Conservation (phyloP, 2,888 invertebrate genomes). For the Lumbricus terrestris region DNA sequence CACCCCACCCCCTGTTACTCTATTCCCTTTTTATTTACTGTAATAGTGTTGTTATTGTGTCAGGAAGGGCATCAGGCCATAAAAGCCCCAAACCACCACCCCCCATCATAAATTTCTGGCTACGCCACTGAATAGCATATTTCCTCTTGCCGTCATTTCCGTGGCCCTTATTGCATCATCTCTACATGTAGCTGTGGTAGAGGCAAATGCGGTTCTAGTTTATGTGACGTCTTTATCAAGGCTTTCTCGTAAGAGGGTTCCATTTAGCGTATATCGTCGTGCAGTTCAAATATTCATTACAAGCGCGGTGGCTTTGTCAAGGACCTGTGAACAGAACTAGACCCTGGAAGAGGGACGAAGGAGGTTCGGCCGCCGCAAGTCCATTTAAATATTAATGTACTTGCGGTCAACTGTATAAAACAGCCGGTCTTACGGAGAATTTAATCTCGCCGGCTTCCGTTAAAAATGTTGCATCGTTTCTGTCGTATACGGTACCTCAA, state of each 20-base stretch:
- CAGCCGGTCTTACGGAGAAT: not conserved
- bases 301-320: not conserved
- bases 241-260: not conserved
- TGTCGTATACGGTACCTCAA: too few relatives aligned
- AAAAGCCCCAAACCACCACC: too few relatives aligned
- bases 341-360: not conserved
- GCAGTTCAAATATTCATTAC: not conserved
- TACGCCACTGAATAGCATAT: too few relatives aligned
- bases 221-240: not conserved
- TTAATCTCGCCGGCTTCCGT: not conserved
- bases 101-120: too few relatives aligned
- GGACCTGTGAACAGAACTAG: not conserved
- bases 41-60: too few relatives aligned
- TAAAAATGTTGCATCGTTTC: not conserved
- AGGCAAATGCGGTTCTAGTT: not conserved
- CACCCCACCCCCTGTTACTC: too few relatives aligned
- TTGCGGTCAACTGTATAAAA: not conserved
- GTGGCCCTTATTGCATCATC: not conserved
- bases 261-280: not conserved
- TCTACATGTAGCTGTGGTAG: too few relatives aligned
- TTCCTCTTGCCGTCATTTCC: not conserved
- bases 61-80: too few relatives aligned
- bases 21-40: too few relatives aligned
- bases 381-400: not conserved
- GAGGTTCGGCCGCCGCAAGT: not conserved